Conservation (phyloP, 2,113 vertebrate genomes). For the Talpa occidentalis region DNA sequence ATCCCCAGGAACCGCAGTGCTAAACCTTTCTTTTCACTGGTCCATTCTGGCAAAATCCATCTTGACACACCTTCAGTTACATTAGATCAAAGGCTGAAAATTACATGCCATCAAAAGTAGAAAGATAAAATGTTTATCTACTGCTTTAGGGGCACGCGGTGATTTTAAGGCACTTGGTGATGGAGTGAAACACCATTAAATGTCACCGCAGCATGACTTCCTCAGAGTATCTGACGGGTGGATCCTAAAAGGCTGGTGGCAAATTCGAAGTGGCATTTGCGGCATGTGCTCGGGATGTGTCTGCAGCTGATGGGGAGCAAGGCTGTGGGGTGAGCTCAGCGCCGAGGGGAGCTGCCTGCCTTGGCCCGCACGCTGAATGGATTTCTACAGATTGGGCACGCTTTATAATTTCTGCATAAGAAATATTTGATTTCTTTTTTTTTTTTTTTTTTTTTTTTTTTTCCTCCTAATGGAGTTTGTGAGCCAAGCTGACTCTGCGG, state of each 20-base stretch:
- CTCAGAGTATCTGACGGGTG: conserved; percentile 76
- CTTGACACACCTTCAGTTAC: conserved; percentile 54
- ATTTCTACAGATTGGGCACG: conserved; percentile 75
- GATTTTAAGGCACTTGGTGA: conserved; percentile 37
- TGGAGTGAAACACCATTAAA: conserved; percentile 52
- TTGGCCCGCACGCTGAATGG: conserved; percentile 64
- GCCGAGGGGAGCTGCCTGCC: background rate
- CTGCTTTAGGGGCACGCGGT: background rate
- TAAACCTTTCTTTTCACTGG: conserved; percentile 59
- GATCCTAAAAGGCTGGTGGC: conserved; percentile 71
- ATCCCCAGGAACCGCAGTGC: conserved; percentile 11
- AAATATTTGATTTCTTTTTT: no score
- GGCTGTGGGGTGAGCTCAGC: background rate
- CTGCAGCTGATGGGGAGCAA: conserved; percentile 82
- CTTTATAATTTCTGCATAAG: conserved; percentile 78
- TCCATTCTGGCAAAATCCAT: conserved; percentile 30
- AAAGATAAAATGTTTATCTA: conserved; percentile 59
- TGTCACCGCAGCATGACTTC: conserved; percentile 60
- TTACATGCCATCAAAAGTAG: conserved; percentile 36
- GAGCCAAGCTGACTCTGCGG: conserved; percentile 61
- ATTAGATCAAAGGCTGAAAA: conserved; percentile 69
- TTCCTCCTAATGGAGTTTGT: conserved; percentile 69
- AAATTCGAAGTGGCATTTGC: conserved; percentile 82
- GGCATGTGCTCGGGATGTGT: conserved; percentile 81
- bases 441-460: no score